phyloP scores from a whole-genome alignment of 2,888 invertebrate species.

The Beris morrisii region DNA sequence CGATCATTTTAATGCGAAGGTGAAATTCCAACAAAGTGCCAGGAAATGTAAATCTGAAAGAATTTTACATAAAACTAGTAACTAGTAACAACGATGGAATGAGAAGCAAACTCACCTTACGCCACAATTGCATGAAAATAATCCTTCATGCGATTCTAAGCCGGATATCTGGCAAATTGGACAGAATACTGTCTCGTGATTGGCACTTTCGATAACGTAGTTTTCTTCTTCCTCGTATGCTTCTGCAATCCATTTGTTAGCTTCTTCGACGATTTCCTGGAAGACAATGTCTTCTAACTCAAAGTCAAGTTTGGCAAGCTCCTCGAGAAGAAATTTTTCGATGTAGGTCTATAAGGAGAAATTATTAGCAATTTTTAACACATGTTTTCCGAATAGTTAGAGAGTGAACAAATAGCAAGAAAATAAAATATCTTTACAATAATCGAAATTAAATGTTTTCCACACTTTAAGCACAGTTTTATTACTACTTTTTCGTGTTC shows the following conservation, averaged over 20 bases:
- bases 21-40: conserved; percentile 13
- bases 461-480: too few relatives aligned
- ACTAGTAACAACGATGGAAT: neutral
- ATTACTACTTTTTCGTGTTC: too few relatives aligned
- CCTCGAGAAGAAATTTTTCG: conserved; percentile 18
- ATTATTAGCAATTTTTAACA: too few relatives aligned
- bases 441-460: too few relatives aligned
- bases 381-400: too few relatives aligned
- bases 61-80: neutral
- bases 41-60: conserved; percentile 9
- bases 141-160: conserved; percentile 1
- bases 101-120: neutral
- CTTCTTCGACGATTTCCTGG: conserved; percentile 14
- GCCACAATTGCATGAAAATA: conserved; percentile 12
- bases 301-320: conserved; percentile 15
- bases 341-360: conserved; percentile 10
- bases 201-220: conserved; percentile 1
- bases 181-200: conserved; percentile 15
- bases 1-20: neutral
- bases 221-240: conserved; percentile 21
- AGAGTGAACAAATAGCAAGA: too few relatives aligned
- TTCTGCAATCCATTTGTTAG: conserved; percentile 18
- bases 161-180: conserved; percentile 19
- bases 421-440: too few relatives aligned
- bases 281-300: conserved; percentile 13